A percentile compares a stretch with the other conserved stretches of the same genome.
Conservation (phyloP, 35 echinoderm and acorn worm species). For the Heliocidaris erythrogramma region DNA sequence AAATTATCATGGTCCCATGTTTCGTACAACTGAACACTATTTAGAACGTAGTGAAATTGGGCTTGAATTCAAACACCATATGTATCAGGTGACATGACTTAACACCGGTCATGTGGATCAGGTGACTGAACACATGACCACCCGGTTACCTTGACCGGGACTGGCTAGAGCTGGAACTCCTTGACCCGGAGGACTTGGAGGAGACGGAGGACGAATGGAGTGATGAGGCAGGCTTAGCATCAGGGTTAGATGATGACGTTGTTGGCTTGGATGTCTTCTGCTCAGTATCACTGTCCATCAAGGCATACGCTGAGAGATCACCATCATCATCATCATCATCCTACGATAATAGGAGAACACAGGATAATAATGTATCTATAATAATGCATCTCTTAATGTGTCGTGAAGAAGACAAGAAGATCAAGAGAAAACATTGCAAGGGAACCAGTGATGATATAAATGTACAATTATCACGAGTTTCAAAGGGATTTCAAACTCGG, state of each 20-base stretch:
- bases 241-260: background rate
- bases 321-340: conserved; percentile 60
- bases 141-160: conserved; percentile 53
- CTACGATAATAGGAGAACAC: background rate
- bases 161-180: conserved; percentile 46
- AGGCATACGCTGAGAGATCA: conserved; percentile 39
- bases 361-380: background rate
- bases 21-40: background rate
- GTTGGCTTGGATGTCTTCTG: background rate
- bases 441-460: no score
- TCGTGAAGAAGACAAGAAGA: no score
- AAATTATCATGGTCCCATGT: background rate
- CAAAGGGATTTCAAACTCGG: background rate
- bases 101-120: conserved; percentile 8
- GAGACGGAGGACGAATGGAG: background rate
- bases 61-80: background rate
- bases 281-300: conserved; percentile 28
- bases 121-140: conserved; percentile 28
- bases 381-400: no score
- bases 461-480: background rate
- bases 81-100: background rate
- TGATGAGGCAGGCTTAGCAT: background rate
- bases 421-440: no score
- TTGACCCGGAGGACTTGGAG: conserved; percentile 42
- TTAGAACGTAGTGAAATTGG: background rate